Base-by-base conservation (phyloP, 1,140 invertebrate genomes). In the Sitobion miscanthi region DNA sequence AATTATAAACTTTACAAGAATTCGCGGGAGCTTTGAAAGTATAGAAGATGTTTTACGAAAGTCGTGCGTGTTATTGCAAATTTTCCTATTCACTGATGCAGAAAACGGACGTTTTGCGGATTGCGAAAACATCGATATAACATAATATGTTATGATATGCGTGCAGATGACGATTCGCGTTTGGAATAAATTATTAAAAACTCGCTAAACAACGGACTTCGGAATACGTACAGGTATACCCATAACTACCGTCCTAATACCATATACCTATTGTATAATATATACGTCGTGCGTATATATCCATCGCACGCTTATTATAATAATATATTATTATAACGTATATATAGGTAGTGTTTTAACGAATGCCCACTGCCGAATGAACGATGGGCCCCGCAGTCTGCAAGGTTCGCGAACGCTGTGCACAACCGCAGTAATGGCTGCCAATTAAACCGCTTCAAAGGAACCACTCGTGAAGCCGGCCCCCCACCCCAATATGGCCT, bases 401-500 rank as follows among this genome's bases (percentile, higher is more conserved):
- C 35, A 20, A 83, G 35, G 49, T 93, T 86, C 25, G 69, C 77
- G 91, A 93, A 93, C 91, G 52, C 35, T 52, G 49, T 86, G 82
- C 82, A 57, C 35, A 57, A 42, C 91, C n/a, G 42, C 45, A 93
- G 91, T 57, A 93, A 93, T 93, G 91, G 91, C 91, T 93, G 91
- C 91, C 91, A 93, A 93, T 93, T 93, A 93, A 85, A 93, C 91
- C 77, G 91, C 77, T 93, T 93, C 91, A 93, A 93, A 93, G 91
- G 91, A 86, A 57, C 91, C 91, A 93, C 91, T 93, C 91, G 91
- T 93, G 82, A 93, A 93, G 82, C 91, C 91, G 25, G 82, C 91
- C 91, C 82, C 90, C 77, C 91, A 93, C 82, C 90, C 77, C 91
- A 93, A 93, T n/a, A 93, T 93, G 91, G 91, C 91, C 77, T 93